These are phyloP conservation scores for Oreochromis grahami DNA, from an alignment of 2,797 vertebrate species.

Conservation along the genomic window DNA sequence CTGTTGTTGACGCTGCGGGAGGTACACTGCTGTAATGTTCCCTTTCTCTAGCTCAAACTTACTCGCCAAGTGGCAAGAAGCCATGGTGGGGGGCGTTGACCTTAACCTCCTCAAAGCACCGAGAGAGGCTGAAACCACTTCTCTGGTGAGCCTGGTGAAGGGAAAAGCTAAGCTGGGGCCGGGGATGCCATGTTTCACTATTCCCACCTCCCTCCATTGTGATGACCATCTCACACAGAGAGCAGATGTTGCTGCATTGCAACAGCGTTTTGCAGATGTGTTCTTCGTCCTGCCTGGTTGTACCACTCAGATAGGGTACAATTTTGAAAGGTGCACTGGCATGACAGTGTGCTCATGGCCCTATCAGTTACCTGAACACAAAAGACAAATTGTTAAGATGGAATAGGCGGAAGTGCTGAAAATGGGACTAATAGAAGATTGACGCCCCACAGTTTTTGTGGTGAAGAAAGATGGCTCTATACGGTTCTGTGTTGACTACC, in stretches of 20 bases:
- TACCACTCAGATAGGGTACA: background rate
- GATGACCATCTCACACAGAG: background rate
- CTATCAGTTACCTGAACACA: background rate
- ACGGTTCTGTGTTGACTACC: background rate
- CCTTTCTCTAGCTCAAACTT: background rate
- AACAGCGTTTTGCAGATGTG: background rate
- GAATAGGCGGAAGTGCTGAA: background rate
- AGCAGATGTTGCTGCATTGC: rapidly evolving
- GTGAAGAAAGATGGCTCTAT: background rate
- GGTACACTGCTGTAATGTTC: background rate
- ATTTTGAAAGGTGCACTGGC: background rate
- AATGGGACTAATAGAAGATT: background rate
- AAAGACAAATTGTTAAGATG: background rate
- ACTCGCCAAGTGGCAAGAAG: background rate
- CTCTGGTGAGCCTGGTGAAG: background rate
- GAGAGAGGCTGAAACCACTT: background rate
- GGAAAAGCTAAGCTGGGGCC: background rate
- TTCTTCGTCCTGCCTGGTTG: background rate
- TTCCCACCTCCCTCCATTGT: background rate
- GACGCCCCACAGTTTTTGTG: background rate
- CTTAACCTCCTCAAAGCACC: background rate
- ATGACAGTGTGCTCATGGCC: background rate
- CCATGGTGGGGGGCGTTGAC: background rate
- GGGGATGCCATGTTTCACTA: background rate
- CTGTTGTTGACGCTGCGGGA: no score